Percentiles rank a stretch among this genome's conserved stretches.
phyloP scores from a whole-genome alignment of 2,888 invertebrate genomes.

The Trissolcus brochymenae region DNA sequence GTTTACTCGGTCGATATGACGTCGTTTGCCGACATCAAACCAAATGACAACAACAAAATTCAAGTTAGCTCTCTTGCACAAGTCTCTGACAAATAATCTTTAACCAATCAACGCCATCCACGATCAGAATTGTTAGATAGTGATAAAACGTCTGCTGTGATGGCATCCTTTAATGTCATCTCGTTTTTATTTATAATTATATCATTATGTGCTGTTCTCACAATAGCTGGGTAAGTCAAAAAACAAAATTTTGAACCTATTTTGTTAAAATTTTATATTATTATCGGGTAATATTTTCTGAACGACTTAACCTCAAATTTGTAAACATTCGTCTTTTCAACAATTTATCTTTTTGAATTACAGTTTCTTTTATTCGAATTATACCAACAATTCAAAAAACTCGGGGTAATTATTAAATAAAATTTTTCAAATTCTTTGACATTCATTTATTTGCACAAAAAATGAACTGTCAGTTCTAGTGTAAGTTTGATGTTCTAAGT shows the following conservation, averaged over 20 bases:
- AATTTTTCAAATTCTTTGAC: no score
- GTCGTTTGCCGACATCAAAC: no score
- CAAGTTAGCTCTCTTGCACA: no score
- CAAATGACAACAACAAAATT: no score
- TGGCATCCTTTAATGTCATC: constrained; percentile 70
- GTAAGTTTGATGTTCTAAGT: no score
- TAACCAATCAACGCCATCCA: constrained; percentile 70
- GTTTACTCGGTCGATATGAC: no score
- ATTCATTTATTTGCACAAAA: no score
- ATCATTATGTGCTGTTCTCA: constrained; percentile 65
- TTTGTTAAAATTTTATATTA: neutral
- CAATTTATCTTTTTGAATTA: neutral
- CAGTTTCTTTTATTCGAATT: neutral
- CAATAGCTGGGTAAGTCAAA: constrained; percentile 70
- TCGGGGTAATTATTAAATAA: no score
- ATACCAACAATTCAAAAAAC: neutral
- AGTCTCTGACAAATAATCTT: neutral
- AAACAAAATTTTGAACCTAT: constrained; percentile 5
- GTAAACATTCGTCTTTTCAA: neutral
- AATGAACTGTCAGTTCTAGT: no score
- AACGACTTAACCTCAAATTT: neutral
- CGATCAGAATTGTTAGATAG: constrained; percentile 60
- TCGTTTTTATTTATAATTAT: constrained; percentile 70
- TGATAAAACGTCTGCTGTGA: constrained; percentile 72
- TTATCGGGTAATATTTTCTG: neutral